phyloP scores from a whole-genome alignment of 2,797 vertebrate species.

The Furcifer pardalis region DNA sequence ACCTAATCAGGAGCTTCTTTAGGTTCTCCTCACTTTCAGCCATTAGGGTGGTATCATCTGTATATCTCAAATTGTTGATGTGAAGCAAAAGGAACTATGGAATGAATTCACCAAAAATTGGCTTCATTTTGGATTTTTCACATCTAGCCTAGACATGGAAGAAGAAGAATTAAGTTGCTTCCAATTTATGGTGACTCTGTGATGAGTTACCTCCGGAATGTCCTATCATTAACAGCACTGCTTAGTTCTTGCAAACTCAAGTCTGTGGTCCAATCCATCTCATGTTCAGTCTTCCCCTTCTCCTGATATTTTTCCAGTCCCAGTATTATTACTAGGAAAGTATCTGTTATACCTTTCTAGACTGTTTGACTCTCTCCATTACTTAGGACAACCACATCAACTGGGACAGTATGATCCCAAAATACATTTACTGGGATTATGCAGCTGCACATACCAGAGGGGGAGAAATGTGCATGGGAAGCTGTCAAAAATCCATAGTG shows the following conservation, averaged over 20 bases:
- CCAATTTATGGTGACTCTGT: background rate
- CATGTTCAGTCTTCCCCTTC: background rate
- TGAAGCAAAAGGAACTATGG: too few relatives aligned
- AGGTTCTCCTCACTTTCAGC: too few relatives aligned
- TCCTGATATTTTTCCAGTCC: background rate
- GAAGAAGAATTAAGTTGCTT: too few relatives aligned
- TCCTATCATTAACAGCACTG: background rate
- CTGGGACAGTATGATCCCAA: background rate
- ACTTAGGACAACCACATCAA: background rate
- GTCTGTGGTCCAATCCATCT: background rate
- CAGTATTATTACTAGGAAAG: background rate
- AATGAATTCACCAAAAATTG: too few relatives aligned
- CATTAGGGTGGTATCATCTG: too few relatives aligned
- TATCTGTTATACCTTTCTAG: background rate
- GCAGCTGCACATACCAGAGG: background rate
- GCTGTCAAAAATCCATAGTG: too few relatives aligned
- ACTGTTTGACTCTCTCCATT: background rate
- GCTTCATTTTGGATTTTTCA: too few relatives aligned
- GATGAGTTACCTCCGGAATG: too few relatives aligned
- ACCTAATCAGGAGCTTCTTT: too few relatives aligned
- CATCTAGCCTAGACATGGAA: too few relatives aligned
- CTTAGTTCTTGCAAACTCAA: too few relatives aligned
- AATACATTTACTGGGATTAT: background rate
- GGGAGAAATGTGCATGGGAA: background rate
- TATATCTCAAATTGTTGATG: too few relatives aligned